Percentiles rank a stretch among this genome's conserved stretches.
phyloP scores from a whole-genome alignment of 2,888 invertebrate species.

The Abrostola tripartita region DNA sequence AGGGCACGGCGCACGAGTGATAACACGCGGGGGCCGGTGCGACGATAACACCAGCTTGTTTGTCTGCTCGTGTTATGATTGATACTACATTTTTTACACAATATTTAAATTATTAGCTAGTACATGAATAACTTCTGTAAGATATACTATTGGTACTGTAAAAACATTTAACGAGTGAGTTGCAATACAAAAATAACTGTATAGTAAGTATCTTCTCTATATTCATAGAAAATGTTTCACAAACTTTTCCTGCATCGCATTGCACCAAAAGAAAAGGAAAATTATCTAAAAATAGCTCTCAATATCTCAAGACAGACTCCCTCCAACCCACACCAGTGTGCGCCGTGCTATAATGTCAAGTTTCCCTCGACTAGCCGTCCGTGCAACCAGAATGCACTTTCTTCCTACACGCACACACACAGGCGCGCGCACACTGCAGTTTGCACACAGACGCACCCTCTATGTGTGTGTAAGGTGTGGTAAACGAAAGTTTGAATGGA shows the following conservation, averaged over 20 bases:
- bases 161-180: no score
- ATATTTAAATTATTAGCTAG: no score
- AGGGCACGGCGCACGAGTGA: conserved; percentile 48
- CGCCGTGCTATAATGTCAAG: conserved; percentile 70
- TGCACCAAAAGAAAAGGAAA: conserved; percentile 24
- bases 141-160: no score
- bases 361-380: conserved; percentile 82
- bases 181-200: no score
- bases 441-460: conserved; percentile 45
- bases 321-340: conserved; percentile 38
- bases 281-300: conserved; percentile 22
- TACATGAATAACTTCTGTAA: no score
- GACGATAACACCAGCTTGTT: conserved; percentile 41
- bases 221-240: background rate
- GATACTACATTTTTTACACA: background rate
- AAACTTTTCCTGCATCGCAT: background rate
- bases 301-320: conserved; percentile 58
- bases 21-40: conserved; percentile 32
- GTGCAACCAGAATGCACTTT: conserved; percentile 86
- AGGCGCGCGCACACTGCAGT: conserved; percentile 34
- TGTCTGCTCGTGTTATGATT: background rate
- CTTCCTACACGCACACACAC: conserved; percentile 71
- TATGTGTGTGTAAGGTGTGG: conserved; percentile 45
- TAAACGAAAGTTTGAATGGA: conserved; percentile 60
- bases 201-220: no score